phyloP scores from a whole-genome alignment of 2,797 vertebrate genomes.

The Microhierax caerulescens region DNA sequence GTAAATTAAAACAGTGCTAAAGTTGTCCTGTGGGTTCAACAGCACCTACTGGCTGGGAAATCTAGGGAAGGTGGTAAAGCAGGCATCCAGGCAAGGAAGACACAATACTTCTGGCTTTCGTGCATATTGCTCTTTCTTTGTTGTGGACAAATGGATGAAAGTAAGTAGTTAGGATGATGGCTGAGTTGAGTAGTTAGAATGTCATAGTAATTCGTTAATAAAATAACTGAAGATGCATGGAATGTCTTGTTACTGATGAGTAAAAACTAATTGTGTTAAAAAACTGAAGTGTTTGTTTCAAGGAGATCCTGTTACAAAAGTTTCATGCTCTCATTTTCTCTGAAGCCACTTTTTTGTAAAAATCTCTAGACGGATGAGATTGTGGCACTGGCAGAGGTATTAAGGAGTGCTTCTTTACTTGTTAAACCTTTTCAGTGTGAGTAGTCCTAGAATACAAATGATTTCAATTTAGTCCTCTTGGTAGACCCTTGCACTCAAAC shows the following conservation, averaged over 20 bases:
- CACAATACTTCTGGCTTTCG: neutral
- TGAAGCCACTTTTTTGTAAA: neutral
- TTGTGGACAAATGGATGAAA: neutral
- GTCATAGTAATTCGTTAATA: neutral
- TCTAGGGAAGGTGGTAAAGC: neutral
- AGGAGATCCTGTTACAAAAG: neutral
- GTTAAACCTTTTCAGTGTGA: neutral
- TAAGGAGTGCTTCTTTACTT: neutral
- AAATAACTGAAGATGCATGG: neutral
- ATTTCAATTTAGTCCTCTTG: neutral
- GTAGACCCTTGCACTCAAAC: neutral
- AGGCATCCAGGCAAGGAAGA: neutral
- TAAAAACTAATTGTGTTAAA: neutral
- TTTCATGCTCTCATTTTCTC: neutral
- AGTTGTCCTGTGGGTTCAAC: neutral
- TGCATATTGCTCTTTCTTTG: neutral
- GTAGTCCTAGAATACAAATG: neutral
- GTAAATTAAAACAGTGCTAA: neutral
- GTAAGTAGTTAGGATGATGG: neutral
- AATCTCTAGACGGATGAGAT: neutral
- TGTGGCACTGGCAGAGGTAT: neutral
- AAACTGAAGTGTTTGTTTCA: neutral
- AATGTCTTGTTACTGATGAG: neutral
- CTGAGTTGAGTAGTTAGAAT: neutral
- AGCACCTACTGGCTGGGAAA: neutral